phyloP scores from a whole-genome alignment of 2,888 invertebrate species.

The Chrysina gloriosa region DNA sequence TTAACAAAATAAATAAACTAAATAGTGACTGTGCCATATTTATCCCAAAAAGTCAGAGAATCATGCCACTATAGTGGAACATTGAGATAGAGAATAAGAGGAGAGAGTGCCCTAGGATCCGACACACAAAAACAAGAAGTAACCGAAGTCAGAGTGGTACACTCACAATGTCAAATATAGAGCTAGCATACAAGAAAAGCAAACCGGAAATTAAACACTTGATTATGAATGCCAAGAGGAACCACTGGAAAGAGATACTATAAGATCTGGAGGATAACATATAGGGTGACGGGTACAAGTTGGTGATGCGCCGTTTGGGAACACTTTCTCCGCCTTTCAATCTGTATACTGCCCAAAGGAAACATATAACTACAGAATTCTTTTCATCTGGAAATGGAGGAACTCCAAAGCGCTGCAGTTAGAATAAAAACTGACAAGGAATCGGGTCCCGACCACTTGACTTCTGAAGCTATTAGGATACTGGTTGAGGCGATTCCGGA shows the following conservation, averaged over 20 bases:
- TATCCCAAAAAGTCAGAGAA: no score
- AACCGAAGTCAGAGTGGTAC: not conserved
- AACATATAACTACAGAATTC: no score
- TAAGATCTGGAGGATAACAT: not conserved
- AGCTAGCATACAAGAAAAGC: not conserved
- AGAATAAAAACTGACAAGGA: not conserved
- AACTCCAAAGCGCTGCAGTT: not conserved
- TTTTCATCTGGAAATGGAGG: no score
- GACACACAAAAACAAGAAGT: not conserved
- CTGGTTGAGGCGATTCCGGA: not conserved
- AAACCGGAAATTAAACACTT: not conserved
- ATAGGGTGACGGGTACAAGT: no score
- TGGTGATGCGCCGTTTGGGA: no score
- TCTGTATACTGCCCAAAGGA: no score
- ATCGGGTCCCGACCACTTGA: not conserved
- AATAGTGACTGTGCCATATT: no score
- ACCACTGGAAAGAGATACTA: not conserved
- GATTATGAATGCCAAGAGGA: not conserved
- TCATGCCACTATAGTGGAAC: no score
- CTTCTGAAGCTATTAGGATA: not conserved
- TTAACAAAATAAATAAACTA: no score
- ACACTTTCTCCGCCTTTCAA: no score
- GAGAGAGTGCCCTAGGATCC: not conserved
- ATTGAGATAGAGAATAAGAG: not conserved
- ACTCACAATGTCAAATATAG: not conserved